These are phyloP conservation scores for Tigriopus japonicus DNA, from an alignment of 1,140 invertebrate species.

Conservation along the genomic window DNA sequence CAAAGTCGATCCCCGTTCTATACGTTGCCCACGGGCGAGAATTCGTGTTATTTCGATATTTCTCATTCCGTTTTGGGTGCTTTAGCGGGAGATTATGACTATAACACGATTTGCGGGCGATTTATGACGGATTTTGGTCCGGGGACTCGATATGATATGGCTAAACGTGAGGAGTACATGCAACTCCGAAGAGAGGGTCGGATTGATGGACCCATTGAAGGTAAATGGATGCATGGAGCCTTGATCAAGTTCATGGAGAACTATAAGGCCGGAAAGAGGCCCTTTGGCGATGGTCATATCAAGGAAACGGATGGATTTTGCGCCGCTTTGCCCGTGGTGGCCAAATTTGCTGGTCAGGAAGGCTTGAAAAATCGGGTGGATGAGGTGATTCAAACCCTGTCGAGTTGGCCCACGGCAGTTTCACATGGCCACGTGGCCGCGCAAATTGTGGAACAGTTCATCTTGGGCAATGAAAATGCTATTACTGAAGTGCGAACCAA, in stretches of 20 bases:
- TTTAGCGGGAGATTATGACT: background rate
- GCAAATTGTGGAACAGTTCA: background rate
- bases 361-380: background rate
- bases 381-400: background rate
- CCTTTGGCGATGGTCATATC: background rate
- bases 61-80: background rate
- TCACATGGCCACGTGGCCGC: background rate
- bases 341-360: background rate
- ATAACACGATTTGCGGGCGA: background rate
- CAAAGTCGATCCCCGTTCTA: background rate
- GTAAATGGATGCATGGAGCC: slow-evolving; percentile 1
- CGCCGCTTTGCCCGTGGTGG: background rate
- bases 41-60: background rate
- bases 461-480: background rate
- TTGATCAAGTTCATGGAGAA: slow-evolving; percentile 5
- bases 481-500: background rate
- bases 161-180: slow-evolving; percentile 3
- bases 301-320: slow-evolving; percentile 8
- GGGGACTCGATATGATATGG: background rate
- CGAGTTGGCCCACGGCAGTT: background rate
- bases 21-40: slow-evolving; percentile 7
- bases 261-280: background rate
- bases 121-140: background rate
- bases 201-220: background rate
- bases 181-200: background rate